phyloP scores from a whole-genome alignment of 2,113 vertebrate species.

The Genyomyrus donnyi region DNA sequence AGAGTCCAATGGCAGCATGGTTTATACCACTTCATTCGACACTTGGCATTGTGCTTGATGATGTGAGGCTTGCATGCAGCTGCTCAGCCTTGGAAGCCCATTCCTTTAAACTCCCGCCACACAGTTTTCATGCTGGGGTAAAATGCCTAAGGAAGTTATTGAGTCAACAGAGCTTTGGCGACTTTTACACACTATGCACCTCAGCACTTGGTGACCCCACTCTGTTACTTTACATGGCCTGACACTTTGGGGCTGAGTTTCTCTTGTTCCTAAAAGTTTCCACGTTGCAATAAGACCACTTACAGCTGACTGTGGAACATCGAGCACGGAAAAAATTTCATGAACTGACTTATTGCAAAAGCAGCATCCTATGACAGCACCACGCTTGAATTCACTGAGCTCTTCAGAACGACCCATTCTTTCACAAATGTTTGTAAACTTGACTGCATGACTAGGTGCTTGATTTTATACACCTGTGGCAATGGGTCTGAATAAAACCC shows the following conservation, averaged over 20 bases:
- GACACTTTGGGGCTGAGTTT: not conserved
- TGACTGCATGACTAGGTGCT: not conserved
- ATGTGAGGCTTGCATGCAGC: not conserved
- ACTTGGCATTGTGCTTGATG: not conserved
- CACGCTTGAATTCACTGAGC: not conserved
- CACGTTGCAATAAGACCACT: not conserved
- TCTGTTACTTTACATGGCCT: not conserved
- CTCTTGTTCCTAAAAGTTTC: not conserved
- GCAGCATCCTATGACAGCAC: not conserved
- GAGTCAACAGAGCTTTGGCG: not conserved
- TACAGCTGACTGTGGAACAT: not conserved
- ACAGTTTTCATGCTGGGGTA: not conserved
- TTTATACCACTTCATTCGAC: not conserved
- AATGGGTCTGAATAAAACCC: not conserved
- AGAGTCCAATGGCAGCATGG: not conserved
- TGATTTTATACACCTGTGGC: not conserved
- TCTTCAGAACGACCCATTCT: not conserved
- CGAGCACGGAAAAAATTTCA: not conserved
- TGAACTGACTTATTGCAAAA: not conserved
- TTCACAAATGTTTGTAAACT: not conserved
- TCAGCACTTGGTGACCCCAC: not conserved
- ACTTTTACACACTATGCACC: not conserved
- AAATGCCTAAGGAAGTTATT: not conserved
- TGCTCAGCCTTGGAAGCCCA: not conserved
- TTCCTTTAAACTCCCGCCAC: not conserved